A percentile compares a stretch with the other conserved stretches of the same genome.
Evolutionary conservation across 2,797 vertebrate genomes (phyloP).

Genomic region (Hyperoplus immaculatus): DNA sequence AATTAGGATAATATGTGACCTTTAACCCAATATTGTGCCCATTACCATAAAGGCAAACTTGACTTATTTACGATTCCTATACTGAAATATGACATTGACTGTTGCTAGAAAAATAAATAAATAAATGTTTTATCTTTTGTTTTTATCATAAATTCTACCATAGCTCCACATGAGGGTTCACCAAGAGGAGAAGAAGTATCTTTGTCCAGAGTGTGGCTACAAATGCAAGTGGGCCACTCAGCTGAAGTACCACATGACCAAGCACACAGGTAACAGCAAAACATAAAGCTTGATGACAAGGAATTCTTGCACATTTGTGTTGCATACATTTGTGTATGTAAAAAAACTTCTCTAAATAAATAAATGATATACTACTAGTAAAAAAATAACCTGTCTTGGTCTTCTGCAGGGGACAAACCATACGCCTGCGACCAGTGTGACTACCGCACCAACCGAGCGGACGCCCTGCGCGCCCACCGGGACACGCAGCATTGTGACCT

Average conservation of each 20-base stretch:
- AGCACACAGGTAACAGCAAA: slow-evolving; percentile 90
- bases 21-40: no score
- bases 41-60: no score
- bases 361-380: no score
- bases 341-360: no score
- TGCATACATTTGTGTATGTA: background rate
- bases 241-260: slow-evolving; percentile 99
- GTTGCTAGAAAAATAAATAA: background rate
- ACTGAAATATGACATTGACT: background rate
- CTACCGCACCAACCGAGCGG: slow-evolving; percentile 94
- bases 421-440: slow-evolving; percentile 92
- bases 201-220: slow-evolving; percentile 97
- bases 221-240: slow-evolving; percentile 99
- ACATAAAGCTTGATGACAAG: background rate
- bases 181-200: slow-evolving; percentile 95
- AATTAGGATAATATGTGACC: no score
- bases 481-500: slow-evolving; percentile 92
- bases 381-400: background rate
- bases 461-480: slow-evolving; percentile 92
- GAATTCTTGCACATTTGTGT: no score
- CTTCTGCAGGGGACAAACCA: slow-evolving; percentile 90
- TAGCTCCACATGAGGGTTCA: slow-evolving; percentile 99
- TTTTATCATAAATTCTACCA: background rate
- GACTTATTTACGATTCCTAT: background rate
- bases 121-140: background rate